phyloP scores from a whole-genome alignment of 2,113 vertebrate species.

The Sceloporus undulatus region DNA sequence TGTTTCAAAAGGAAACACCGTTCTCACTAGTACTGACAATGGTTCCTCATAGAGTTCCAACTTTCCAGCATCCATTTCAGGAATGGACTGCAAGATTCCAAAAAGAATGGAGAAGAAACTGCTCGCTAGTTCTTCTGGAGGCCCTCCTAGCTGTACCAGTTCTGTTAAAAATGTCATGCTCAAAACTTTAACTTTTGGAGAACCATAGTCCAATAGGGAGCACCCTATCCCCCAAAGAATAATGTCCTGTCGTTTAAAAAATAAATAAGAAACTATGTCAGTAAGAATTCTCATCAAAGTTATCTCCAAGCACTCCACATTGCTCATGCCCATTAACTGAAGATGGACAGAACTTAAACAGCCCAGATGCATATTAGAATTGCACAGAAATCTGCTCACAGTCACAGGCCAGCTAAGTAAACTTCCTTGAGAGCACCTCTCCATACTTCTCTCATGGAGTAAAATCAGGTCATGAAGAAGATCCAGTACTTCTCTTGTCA shows the following conservation, averaged over 20 bases:
- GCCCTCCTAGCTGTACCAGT: constrained; percentile 85
- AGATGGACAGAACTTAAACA: constrained; percentile 86
- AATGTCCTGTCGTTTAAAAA: constrained; percentile 83
- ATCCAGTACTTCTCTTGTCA: constrained; percentile 84
- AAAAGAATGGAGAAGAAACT: constrained; percentile 87
- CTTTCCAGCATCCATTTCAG: constrained; percentile 72
- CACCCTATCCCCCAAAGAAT: constrained; percentile 88
- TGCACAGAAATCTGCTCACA: constrained; percentile 79
- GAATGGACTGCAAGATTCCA: constrained; percentile 79
- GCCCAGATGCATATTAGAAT: constrained; percentile 59
- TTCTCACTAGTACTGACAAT: constrained; percentile 82
- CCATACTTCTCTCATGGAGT: constrained; percentile 73
- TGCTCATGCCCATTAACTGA: constrained; percentile 78
- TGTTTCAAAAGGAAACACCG: constrained; percentile 81
- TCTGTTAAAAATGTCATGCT: constrained; percentile 82
- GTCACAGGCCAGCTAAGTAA: constrained; percentile 83
- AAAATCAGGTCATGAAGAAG: constrained; percentile 86
- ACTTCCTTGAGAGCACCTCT: constrained; percentile 19
- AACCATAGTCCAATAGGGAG: constrained; percentile 82
- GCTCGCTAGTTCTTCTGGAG: constrained; percentile 83
- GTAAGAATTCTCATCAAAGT: constrained; percentile 81
- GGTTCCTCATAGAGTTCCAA: constrained; percentile 80
- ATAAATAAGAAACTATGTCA: constrained; percentile 81
- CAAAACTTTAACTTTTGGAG: constrained; percentile 77
- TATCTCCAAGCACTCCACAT: constrained; percentile 84